These are phyloP conservation scores for Poeciliopsis paucimaculata DNA, from an alignment of 2,797 vertebrate species.

Conservation along the genomic window DNA sequence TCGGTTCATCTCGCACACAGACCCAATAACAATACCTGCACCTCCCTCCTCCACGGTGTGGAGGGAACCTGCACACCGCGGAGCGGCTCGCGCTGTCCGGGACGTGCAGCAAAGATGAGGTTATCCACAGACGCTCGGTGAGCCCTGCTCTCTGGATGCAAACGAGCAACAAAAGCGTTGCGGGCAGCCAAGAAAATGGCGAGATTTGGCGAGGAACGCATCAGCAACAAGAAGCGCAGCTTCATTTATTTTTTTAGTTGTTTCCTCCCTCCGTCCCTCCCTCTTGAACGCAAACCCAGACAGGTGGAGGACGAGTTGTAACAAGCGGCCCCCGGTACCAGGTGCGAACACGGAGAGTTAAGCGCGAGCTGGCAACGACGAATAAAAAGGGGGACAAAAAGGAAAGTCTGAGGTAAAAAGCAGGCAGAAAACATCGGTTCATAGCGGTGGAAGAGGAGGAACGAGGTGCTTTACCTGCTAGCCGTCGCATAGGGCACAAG, in stretches of 20 bases:
- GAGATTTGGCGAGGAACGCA: slow-evolving; percentile 1
- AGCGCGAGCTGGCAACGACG: slow-evolving; percentile 27
- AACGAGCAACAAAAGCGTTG: slow-evolving; percentile 7
- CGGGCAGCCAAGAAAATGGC: slow-evolving; percentile 15
- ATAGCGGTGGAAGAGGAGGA: background rate
- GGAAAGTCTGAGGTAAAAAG: background rate
- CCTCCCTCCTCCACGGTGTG: slow-evolving; percentile 2
- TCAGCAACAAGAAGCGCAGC: background rate
- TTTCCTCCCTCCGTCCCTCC: background rate
- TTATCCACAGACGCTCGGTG: background rate
- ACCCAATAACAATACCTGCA: background rate
- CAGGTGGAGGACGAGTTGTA: slow-evolving; percentile 20
- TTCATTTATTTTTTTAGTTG: background rate
- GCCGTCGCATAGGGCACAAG: slow-evolving; percentile 74
- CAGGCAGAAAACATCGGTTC: background rate
- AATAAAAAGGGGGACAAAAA: background rate
- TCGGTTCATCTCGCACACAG: background rate
- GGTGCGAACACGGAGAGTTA: slow-evolving; percentile 8
- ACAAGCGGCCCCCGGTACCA: slow-evolving; percentile 1
- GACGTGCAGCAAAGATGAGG: background rate
- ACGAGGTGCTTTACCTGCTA: slow-evolving; percentile 66
- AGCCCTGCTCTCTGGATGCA: background rate
- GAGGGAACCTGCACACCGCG: background rate
- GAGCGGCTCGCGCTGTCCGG: background rate
- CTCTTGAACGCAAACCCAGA: background rate